phyloP scores from a whole-genome alignment of 2,888 invertebrate species.

The Oxyteleia sp. region DNA sequence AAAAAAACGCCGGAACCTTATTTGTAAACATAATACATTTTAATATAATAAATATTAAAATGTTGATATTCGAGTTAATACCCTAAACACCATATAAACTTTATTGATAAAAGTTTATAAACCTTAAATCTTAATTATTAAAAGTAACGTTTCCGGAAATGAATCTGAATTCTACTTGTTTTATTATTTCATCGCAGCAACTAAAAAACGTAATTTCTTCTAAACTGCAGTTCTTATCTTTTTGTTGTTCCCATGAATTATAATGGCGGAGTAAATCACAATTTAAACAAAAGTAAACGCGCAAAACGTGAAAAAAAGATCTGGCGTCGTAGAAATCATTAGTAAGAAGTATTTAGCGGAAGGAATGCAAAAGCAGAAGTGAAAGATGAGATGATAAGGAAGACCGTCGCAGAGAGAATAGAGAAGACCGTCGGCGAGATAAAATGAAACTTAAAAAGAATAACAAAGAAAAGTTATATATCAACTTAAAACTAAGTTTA shows the following conservation, averaged over 20 bases:
- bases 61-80: too few species aligned
- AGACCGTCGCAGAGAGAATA: neutral
- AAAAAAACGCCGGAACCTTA: too few species aligned
- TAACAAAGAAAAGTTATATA: neutral
- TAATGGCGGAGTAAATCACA: neutral
- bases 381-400: slow-evolving; percentile 16
- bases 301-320: neutral
- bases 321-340: slow-evolving; percentile 20
- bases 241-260: neutral
- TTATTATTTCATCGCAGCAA: too few species aligned
- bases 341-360: slow-evolving; percentile 12
- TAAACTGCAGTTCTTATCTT: too few species aligned
- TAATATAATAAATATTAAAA: too few species aligned
- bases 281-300: slow-evolving; percentile 11
- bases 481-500: neutral
- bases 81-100: too few species aligned
- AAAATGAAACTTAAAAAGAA: slow-evolving; percentile 14
- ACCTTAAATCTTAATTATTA: too few species aligned
- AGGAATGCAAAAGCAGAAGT: slow-evolving; percentile 10
- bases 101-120: too few species aligned
- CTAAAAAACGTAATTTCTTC: too few species aligned
- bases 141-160: too few species aligned
- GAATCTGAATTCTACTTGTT: too few species aligned
- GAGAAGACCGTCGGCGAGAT: neutral
- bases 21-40: too few species aligned